A percentile compares a stretch with the other conserved stretches of the same genome.
phyloP scores from a whole-genome alignment of 2,113 vertebrate species.

The Psittacara wagleri region DNA sequence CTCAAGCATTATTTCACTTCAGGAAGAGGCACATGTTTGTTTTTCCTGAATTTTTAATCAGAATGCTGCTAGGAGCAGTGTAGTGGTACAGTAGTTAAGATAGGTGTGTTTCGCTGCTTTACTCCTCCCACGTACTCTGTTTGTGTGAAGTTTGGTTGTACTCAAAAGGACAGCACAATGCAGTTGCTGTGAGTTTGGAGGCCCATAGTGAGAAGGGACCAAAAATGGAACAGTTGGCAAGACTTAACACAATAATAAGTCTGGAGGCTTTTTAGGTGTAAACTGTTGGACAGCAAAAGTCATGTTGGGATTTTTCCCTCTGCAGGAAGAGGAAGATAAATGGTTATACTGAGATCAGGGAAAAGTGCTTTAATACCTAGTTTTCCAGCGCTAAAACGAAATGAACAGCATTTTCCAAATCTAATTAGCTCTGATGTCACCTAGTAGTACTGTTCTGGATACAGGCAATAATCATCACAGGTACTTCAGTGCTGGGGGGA shows the following conservation, averaged over 20 bases:
- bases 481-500: neutral
- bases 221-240: neutral
- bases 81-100: neutral
- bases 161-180: neutral
- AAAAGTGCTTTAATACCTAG: neutral
- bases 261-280: neutral
- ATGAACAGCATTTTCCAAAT: neutral
- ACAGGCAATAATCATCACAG: neutral
- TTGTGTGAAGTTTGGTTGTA: neutral
- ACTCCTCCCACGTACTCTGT: neutral
- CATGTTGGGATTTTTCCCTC: neutral
- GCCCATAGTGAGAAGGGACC: neutral
- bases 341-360: neutral
- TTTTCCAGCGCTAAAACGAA: neutral
- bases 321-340: neutral
- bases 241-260: neutral
- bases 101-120: neutral
- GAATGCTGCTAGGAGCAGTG: neutral
- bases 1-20: neutral
- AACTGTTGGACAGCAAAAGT: neutral
- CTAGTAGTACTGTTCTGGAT: neutral
- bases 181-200: neutral
- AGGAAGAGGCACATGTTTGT: neutral
- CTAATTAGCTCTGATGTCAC: neutral
- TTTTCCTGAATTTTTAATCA: neutral